Evolutionary conservation across 1,140 invertebrate genomes (phyloP).

Genomic region (Brachionus rubens): DNA sequence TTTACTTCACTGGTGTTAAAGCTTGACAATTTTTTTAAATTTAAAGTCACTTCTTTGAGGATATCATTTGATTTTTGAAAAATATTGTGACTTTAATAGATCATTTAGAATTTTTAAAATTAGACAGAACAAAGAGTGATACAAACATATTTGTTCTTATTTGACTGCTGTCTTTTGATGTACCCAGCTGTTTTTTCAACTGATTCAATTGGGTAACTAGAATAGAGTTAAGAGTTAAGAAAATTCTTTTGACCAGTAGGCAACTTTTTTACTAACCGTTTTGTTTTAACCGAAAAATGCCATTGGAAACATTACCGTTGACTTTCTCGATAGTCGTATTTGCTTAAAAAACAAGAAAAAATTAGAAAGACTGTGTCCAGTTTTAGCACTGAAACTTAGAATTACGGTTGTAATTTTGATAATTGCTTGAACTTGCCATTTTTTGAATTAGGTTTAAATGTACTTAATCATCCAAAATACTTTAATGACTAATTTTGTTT

Average conservation of each 20-base stretch:
- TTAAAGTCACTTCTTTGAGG: not conserved
- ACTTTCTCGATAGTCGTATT: not conserved
- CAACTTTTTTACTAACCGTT: not conserved
- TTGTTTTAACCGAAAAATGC: constrained; percentile 6
- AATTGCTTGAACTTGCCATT: constrained; percentile 4
- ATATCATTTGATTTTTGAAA: constrained; percentile 41
- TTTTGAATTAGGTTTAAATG: not conserved
- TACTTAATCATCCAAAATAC: not conserved
- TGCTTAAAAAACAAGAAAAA: not conserved
- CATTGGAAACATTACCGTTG: not conserved
- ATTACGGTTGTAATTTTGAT: constrained; percentile 15
- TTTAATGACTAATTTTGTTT: not conserved
- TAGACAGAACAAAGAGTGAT: not conserved
- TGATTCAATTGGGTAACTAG: constrained; percentile 11
- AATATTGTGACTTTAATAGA: not conserved
- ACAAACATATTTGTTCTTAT: not conserved
- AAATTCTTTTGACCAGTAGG: no score
- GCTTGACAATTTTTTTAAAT: constrained; percentile 9
- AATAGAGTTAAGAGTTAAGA: no score
- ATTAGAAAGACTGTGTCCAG: not conserved
- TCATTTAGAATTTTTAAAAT: not conserved
- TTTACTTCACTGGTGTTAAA: constrained; percentile 12
- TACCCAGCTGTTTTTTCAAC: not conserved
- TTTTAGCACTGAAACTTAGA: not conserved
- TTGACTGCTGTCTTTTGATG: not conserved